Evolutionary conservation across 2,113 vertebrate species (phyloP).

Genomic region (Budorcas taxicolor): DNA sequence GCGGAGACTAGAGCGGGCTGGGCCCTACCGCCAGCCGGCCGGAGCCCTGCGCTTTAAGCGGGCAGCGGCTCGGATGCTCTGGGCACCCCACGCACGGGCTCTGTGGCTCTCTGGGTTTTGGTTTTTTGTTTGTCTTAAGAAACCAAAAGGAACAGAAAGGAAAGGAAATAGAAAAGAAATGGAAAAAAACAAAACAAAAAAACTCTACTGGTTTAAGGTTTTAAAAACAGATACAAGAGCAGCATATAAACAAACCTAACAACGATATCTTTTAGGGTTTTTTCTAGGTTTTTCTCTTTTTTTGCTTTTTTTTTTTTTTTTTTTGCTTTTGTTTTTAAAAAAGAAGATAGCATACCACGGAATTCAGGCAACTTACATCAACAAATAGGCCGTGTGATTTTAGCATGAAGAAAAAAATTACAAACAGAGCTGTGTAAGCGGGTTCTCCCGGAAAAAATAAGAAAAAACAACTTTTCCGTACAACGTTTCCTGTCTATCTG

Average conservation of each 20-base stretch:
- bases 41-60: slow-evolving; percentile 55
- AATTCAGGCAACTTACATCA: slow-evolving; percentile 96
- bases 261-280: slow-evolving; percentile 57
- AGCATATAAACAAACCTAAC: slow-evolving; percentile 72
- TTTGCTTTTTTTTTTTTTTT: slow-evolving; percentile 55
- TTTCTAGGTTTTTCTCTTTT: slow-evolving; percentile 59
- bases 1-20: slow-evolving; percentile 65
- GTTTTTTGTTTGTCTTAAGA: slow-evolving; percentile 67
- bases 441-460: slow-evolving; percentile 89
- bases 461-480: slow-evolving; percentile 76
- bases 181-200: slow-evolving; percentile 14
- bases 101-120: slow-evolving; percentile 56
- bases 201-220: slow-evolving; percentile 64
- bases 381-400: slow-evolving; percentile 99
- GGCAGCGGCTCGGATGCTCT: slow-evolving; percentile 63
- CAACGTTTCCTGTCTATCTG: slow-evolving; percentile 71
- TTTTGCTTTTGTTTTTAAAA: slow-evolving; percentile 81
- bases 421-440: slow-evolving; percentile 97
- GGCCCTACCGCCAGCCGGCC: slow-evolving; percentile 67
- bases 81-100: slow-evolving; percentile 65
- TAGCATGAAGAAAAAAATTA: slow-evolving; percentile 99
- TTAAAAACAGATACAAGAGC: slow-evolving; percentile 69
- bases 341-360: slow-evolving; percentile 95
- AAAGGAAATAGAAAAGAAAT: slow-evolving; percentile 72
- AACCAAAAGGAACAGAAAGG: slow-evolving; percentile 73